A percentile compares a stretch with the other conserved stretches of the same genome.
phyloP scores from a whole-genome alignment of 2,113 vertebrate genomes.

The Ceyx melanurus region DNA sequence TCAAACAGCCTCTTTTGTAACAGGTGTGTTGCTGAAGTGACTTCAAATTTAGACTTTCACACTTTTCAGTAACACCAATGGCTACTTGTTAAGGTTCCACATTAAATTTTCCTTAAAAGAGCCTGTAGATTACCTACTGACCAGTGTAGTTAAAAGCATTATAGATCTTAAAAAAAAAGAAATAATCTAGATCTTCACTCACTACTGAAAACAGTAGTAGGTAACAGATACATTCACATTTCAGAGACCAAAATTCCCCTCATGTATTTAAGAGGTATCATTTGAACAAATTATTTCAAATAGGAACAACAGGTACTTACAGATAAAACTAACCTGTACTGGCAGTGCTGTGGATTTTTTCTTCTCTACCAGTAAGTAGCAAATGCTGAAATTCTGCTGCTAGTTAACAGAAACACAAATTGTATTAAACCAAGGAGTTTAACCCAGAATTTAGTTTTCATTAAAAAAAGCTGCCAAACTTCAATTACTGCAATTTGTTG shows the following conservation, averaged over 20 bases:
- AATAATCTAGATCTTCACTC: background rate
- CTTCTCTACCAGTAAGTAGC: constrained; percentile 92
- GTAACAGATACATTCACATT: constrained; percentile 66
- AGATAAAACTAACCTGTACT: constrained; percentile 95
- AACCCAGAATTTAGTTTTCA: constrained; percentile 66
- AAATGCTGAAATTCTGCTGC: constrained; percentile 90
- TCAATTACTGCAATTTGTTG: constrained; percentile 43
- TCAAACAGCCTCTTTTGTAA: background rate
- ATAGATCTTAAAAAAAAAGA: background rate
- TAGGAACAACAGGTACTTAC: constrained; percentile 93
- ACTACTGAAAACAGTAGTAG: constrained; percentile 40
- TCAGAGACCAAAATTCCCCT: constrained; percentile 71
- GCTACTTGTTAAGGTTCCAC: background rate
- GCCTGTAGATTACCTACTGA: background rate
- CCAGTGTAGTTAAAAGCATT: background rate
- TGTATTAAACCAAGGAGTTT: constrained; percentile 83
- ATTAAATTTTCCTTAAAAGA: background rate
- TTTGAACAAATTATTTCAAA: constrained; percentile 79
- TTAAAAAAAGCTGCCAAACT: constrained; percentile 54
- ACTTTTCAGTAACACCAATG: background rate
- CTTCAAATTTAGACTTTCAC: background rate
- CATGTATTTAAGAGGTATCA: constrained; percentile 72
- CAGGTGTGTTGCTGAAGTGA: background rate
- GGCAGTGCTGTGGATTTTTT: constrained; percentile 89
- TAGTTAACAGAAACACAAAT: constrained; percentile 96